These are phyloP conservation scores for Acanthurus lineatus DNA, from an alignment of 2,797 vertebrate genomes.

Conservation along the genomic window DNA sequence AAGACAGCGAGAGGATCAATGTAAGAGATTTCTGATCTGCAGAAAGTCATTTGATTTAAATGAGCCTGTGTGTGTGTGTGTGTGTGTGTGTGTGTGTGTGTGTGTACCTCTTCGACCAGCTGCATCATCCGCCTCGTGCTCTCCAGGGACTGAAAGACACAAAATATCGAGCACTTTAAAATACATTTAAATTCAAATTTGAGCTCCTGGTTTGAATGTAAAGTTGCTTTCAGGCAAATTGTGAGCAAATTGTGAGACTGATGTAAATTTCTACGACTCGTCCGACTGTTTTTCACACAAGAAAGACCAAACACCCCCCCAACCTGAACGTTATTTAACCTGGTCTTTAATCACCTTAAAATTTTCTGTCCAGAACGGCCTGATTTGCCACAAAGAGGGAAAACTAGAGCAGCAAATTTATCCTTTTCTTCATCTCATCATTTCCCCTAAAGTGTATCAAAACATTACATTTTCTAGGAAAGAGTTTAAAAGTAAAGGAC, in stretches of 20 bases:
- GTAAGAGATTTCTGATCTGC: not conserved
- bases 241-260: no score
- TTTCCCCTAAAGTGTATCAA: no score
- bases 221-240: no score
- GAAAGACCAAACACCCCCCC: not conserved
- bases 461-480: not conserved
- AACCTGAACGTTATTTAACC: not conserved
- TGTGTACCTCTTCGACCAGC: conserved; percentile 86
- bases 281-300: no score
- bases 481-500: not conserved
- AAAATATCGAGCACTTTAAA: not conserved
- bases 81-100: conserved; percentile 38
- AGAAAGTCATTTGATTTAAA: not conserved
- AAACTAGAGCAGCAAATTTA: no score
- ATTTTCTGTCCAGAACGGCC: no score
- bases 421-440: no score
- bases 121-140: conserved; percentile 87
- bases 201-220: no score
- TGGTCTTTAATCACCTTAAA: no score
- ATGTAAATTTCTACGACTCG: no score
- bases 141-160: conserved; percentile 85
- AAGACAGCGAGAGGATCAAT: no score
- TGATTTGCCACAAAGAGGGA: no score
- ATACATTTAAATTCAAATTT: not conserved
- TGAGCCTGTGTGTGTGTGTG: conserved; percentile 2